Conservation (phyloP, 2,797 vertebrate species). For the Glyptemys insculpta region DNA sequence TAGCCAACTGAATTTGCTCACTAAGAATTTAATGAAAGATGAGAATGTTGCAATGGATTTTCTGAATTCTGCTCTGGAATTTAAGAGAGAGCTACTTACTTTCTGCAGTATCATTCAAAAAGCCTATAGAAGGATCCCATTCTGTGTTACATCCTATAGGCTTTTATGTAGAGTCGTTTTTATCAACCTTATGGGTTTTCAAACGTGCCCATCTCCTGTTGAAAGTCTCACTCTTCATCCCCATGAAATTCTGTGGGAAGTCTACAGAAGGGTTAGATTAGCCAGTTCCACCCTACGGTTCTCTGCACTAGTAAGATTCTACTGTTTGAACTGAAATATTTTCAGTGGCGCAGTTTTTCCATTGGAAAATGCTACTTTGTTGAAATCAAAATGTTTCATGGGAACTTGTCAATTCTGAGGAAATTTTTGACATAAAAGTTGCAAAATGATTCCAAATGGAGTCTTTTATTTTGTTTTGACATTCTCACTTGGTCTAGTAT, state of each 20-base stretch:
- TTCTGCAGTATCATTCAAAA: neutral
- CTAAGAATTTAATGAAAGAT: neutral
- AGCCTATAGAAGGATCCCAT: neutral
- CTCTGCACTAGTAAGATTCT: fast-evolving
- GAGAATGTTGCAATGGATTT: neutral
- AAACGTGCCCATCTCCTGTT: neutral
- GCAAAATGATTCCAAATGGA: neutral
- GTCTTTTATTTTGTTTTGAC: neutral
- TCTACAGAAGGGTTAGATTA: neutral
- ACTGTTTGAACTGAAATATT: neutral
- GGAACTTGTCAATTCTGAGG: neutral
- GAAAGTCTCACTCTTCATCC: neutral
- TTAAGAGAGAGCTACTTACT: neutral
- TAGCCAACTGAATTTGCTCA: neutral
- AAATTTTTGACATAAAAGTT: neutral
- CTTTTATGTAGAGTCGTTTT: neutral
- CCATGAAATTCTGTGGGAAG: neutral
- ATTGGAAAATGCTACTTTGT: neutral
- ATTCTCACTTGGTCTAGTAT: neutral
- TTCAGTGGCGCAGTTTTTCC: neutral
- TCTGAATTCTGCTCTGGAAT: neutral
- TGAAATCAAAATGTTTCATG: neutral
- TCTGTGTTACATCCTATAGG: neutral
- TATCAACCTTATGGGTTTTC: neutral
- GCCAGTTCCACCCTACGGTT: neutral